These are phyloP conservation scores for Tenthredo notha DNA, from an alignment of 2,888 invertebrate species.

Conservation along the genomic window DNA sequence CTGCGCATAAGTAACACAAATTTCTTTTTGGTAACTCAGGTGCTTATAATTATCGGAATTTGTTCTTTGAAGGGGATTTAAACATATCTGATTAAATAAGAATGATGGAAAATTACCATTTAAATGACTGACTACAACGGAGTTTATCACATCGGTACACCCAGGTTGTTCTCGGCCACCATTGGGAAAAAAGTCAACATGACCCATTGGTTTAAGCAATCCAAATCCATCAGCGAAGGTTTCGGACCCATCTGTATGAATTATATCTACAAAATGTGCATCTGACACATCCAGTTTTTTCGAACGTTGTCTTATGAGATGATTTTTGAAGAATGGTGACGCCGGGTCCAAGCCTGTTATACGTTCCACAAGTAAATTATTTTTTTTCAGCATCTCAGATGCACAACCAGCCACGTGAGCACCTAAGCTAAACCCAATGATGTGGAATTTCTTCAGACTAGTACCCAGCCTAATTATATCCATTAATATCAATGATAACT, in stretches of 20 bases:
- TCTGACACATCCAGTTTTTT: slow-evolving; percentile 83
- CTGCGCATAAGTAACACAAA: slow-evolving; percentile 67
- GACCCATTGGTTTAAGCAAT: slow-evolving; percentile 81
- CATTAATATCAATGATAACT: slow-evolving; percentile 80
- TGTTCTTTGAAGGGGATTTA: background rate
- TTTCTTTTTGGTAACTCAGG: background rate
- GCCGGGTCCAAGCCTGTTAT: slow-evolving; percentile 83
- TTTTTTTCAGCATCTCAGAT: slow-evolving; percentile 79
- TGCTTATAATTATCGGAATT: background rate
- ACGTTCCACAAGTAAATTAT: slow-evolving; percentile 79
- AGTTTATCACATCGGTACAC: slow-evolving; percentile 80
- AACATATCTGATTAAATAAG: background rate
- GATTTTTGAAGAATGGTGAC: slow-evolving; percentile 81
- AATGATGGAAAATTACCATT: slow-evolving; percentile 75
- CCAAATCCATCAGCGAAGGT: slow-evolving; percentile 83
- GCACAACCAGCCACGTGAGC: slow-evolving; percentile 83
- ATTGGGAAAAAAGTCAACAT: slow-evolving; percentile 83
- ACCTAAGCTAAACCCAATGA: slow-evolving; percentile 83
- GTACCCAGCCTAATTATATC: slow-evolving; percentile 79
- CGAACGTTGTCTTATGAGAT: slow-evolving; percentile 80
- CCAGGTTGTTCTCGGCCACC: slow-evolving; percentile 83
- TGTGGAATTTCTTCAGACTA: slow-evolving; percentile 78
- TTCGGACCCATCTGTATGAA: slow-evolving; percentile 84
- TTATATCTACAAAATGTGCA: slow-evolving; percentile 84
- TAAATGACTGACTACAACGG: slow-evolving; percentile 81